A percentile compares a stretch with the other conserved stretches of the same genome.
Evolutionary conservation across 2,113 vertebrate species (phyloP).

Genomic region (Isurus oxyrinchus): DNA sequence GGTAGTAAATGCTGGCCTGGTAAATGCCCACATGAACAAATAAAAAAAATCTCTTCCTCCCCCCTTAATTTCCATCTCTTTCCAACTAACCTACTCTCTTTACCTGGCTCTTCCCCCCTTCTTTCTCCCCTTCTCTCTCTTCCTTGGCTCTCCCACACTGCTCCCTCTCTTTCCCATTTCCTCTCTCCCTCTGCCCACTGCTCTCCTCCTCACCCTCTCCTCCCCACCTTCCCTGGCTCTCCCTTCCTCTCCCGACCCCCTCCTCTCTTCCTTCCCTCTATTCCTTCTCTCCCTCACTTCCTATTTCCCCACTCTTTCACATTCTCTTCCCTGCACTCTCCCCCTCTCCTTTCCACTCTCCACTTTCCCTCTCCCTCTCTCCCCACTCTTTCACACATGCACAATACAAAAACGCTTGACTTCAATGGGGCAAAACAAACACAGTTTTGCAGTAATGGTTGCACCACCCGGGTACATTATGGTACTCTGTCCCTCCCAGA

Average conservation of each 20-base stretch:
- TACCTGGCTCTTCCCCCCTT: not conserved
- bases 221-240: not conserved
- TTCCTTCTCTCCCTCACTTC: not conserved
- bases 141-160: too few relatives aligned
- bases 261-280: too few relatives aligned
- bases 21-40: too few relatives aligned
- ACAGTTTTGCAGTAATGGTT: not conserved
- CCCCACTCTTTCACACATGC: not conserved
- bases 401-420: not conserved
- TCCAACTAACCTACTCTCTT: not conserved
- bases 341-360: not conserved
- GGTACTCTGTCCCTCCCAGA: not conserved
- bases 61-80: too few relatives aligned
- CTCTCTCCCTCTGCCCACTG: too few relatives aligned
- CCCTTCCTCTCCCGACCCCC: not conserved
- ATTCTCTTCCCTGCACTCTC: not conserved
- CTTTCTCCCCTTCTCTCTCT: not conserved
- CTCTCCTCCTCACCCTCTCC: not conserved
- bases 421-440: not conserved
- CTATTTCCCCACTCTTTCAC: not conserved
- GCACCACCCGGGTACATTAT: not conserved
- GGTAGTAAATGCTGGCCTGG: too few relatives aligned
- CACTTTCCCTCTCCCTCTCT: not conserved
- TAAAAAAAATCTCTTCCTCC: too few relatives aligned
- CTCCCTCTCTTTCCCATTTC: too few relatives aligned